Conservation (phyloP, 2,113 vertebrate species). For the Leucoraja erinaceus region DNA sequence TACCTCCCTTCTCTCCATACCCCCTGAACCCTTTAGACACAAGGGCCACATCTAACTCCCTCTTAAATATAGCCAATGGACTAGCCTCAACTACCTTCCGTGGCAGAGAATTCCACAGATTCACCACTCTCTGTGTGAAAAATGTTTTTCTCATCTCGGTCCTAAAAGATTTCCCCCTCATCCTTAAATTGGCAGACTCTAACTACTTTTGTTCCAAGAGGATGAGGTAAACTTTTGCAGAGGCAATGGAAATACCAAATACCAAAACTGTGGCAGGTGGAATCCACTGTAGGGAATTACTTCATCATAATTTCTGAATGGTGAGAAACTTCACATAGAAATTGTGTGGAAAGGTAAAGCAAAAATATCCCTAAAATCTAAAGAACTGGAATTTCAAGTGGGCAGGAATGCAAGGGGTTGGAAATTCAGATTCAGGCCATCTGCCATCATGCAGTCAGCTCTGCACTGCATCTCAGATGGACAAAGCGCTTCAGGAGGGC, state of each 20-base stretch:
- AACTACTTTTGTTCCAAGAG: background rate
- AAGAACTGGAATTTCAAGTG: background rate
- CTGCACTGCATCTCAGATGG: background rate
- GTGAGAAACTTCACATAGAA: background rate
- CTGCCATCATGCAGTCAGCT: background rate
- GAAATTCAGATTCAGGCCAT: background rate
- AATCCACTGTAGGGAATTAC: background rate
- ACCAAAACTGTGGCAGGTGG: background rate
- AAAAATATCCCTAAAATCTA: too few species aligned
- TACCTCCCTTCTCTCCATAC: too few species aligned
- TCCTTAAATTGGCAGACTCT: background rate
- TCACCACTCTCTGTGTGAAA: too few species aligned
- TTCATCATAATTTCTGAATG: background rate
- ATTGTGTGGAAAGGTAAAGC: background rate
- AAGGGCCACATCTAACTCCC: too few species aligned
- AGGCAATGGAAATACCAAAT: background rate
- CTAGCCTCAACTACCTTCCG: too few species aligned
- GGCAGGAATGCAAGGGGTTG: background rate
- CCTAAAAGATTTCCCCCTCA: too few species aligned
- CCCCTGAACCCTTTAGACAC: too few species aligned
- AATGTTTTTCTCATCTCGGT: too few species aligned
- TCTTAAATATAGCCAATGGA: too few species aligned
- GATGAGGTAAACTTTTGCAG: background rate
- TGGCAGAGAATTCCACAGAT: too few species aligned
- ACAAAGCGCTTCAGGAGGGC: too few species aligned